Evolutionary conservation across 2,113 vertebrate genomes (phyloP).

Genomic region (Gambusia affinis): DNA sequence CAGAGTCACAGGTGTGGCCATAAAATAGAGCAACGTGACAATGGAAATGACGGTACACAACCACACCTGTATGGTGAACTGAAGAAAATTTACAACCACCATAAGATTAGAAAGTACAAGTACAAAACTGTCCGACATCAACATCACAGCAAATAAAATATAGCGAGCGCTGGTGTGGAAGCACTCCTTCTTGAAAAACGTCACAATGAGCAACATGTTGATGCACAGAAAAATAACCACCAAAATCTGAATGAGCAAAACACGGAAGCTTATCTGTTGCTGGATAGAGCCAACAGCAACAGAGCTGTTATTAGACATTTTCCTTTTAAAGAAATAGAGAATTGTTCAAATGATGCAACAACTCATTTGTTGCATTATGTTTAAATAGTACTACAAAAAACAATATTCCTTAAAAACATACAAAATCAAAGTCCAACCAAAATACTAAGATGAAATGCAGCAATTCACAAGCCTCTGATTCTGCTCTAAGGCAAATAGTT

Average conservation of each 20-base stretch:
- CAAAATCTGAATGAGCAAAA: constrained; percentile 44
- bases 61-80: not conserved
- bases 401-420: not conserved
- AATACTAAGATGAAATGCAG: not conserved
- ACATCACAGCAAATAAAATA: constrained; percentile 60
- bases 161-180: constrained; percentile 60
- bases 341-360: too few species aligned
- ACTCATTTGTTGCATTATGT: not conserved
- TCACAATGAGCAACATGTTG: constrained; percentile 45
- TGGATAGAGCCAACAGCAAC: not conserved
- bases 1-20: constrained; percentile 51
- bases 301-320: constrained; percentile 28
- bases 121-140: constrained; percentile 55
- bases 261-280: rapidly evolving
- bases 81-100: not conserved
- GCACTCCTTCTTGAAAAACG: constrained; percentile 42
- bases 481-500: not conserved
- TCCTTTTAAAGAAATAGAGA: not conserved
- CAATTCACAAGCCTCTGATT: not conserved
- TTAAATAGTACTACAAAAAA: not conserved
- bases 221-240: constrained; percentile 38
- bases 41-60: constrained; percentile 35
- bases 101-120: constrained; percentile 15
- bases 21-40: not conserved
- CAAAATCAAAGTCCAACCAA: not conserved